Conservation (phyloP, 1,140 invertebrate species). For the Magallana angulata region DNA sequence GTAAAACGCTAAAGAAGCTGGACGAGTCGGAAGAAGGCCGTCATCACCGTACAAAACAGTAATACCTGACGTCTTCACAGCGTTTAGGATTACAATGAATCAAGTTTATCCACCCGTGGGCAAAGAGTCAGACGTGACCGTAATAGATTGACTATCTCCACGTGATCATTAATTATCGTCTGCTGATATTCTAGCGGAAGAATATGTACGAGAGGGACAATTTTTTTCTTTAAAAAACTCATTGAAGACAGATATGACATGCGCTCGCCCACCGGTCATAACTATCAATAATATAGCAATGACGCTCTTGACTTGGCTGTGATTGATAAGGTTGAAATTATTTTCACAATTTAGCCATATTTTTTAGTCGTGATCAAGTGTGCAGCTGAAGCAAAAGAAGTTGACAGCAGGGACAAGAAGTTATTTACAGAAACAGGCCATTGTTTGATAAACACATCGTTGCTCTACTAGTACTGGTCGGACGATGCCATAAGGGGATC, state of each 20-base stretch:
- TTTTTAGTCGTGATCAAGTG: background rate
- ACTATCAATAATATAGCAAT: constrained; percentile 14
- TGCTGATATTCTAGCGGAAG: background rate
- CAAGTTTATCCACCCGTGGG: background rate
- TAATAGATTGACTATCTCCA: background rate
- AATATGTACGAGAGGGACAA: background rate
- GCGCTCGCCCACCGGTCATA: background rate
- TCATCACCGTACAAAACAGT: no score
- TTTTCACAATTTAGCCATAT: background rate
- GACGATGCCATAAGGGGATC: background rate
- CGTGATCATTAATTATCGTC: background rate
- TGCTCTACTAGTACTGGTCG: background rate
- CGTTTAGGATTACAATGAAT: constrained; percentile 7
- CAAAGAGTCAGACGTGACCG: background rate
- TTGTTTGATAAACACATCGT: background rate
- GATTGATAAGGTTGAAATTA: background rate
- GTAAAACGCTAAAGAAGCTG: background rate
- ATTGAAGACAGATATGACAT: constrained; percentile 17
- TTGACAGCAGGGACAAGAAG: background rate
- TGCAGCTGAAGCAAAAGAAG: background rate
- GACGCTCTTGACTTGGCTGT: background rate
- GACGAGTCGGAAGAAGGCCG: no score
- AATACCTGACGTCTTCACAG: background rate
- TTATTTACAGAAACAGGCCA: background rate
- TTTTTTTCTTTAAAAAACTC: constrained; percentile 14